A percentile compares a stretch with the other conserved stretches of the same genome.
Evolutionary conservation across 2,888 invertebrate genomes (phyloP).

Genomic region (Aleiodes alternator): DNA sequence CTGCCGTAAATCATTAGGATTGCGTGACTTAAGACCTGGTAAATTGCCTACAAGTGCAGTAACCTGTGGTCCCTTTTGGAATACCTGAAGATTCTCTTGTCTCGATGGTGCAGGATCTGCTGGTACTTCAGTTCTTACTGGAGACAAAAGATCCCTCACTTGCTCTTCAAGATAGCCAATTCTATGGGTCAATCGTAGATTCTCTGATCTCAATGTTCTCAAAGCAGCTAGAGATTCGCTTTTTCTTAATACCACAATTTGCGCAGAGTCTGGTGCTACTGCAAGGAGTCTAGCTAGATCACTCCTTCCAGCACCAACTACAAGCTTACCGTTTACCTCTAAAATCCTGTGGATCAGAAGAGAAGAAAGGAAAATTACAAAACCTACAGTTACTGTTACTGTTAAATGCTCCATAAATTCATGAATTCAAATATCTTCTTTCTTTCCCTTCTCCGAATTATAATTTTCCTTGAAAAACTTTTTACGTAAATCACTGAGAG

Average conservation of each 20-base stretch:
- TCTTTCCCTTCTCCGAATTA: not conserved
- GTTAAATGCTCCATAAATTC: not conserved
- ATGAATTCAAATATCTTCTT: slow-evolving; percentile 25
- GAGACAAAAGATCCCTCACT: slow-evolving; percentile 76
- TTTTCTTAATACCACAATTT: slow-evolving; percentile 80
- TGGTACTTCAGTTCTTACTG: slow-evolving; percentile 62
- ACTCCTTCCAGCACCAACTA: slow-evolving; percentile 82
- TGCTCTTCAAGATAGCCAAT: slow-evolving; percentile 94
- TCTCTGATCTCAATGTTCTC: slow-evolving; percentile 82
- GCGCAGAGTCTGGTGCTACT: slow-evolving; percentile 80
- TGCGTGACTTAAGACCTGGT: slow-evolving; percentile 77
- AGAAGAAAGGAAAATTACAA: slow-evolving; percentile 4
- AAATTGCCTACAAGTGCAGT: slow-evolving; percentile 84
- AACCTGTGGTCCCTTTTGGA: slow-evolving; percentile 88
- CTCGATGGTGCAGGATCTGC: slow-evolving; percentile 59
- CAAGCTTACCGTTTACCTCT: slow-evolving; percentile 88
- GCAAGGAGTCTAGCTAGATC: slow-evolving; percentile 83
- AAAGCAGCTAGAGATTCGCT: slow-evolving; percentile 70
- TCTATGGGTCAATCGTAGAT: slow-evolving; percentile 89
- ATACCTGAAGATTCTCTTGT: slow-evolving; percentile 77
- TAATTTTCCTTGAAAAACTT: too few relatives aligned
- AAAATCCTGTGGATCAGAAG: slow-evolving; percentile 79
- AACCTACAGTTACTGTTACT: not conserved
- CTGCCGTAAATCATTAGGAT: slow-evolving; percentile 65
- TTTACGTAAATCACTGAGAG: not conserved